phyloP scores from a whole-genome alignment of 2,888 invertebrate species.

The Candidula unifasciata region DNA sequence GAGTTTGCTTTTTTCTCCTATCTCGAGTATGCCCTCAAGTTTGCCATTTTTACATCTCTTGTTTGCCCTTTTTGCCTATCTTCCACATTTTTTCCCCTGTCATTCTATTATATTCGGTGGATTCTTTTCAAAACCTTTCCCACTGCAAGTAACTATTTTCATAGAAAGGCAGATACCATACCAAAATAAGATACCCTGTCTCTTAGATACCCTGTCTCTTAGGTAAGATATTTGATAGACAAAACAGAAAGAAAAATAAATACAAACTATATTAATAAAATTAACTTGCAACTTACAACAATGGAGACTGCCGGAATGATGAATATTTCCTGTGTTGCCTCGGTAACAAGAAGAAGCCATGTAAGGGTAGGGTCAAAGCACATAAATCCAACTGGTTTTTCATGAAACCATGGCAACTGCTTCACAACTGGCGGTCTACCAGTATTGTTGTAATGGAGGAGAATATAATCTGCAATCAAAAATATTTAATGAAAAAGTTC shows the following conservation, averaged over 20 bases:
- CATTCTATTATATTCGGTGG: no score
- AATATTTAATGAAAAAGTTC: not conserved
- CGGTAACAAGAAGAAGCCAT: slow-evolving; percentile 83
- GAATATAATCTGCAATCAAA: slow-evolving; percentile 65
- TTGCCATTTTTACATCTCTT: no score
- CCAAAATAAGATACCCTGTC: not conserved
- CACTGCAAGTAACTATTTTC: no score
- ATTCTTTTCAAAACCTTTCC: no score
- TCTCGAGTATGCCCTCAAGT: no score
- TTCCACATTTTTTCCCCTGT: no score
- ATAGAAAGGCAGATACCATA: no score
- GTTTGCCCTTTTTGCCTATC: no score
- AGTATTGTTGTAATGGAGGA: slow-evolving; percentile 64
- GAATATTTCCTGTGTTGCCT: slow-evolving; percentile 81
- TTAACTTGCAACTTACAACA: slow-evolving; percentile 71
- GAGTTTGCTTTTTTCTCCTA: no score
- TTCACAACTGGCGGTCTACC: slow-evolving; percentile 63
- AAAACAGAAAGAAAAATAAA: not conserved
- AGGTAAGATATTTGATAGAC: not conserved
- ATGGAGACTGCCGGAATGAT: slow-evolving; percentile 83
- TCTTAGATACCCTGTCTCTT: not conserved
- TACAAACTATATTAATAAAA: not conserved
- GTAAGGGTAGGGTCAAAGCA: slow-evolving; percentile 91
- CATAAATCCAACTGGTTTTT: slow-evolving; percentile 77
- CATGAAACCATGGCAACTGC: slow-evolving; percentile 71